Percentiles rank a stretch among this genome's conserved stretches.
These are phyloP conservation scores for Hymenochirus boettgeri DNA, from an alignment of 2,113 vertebrate genomes.

Conservation along the genomic window DNA sequence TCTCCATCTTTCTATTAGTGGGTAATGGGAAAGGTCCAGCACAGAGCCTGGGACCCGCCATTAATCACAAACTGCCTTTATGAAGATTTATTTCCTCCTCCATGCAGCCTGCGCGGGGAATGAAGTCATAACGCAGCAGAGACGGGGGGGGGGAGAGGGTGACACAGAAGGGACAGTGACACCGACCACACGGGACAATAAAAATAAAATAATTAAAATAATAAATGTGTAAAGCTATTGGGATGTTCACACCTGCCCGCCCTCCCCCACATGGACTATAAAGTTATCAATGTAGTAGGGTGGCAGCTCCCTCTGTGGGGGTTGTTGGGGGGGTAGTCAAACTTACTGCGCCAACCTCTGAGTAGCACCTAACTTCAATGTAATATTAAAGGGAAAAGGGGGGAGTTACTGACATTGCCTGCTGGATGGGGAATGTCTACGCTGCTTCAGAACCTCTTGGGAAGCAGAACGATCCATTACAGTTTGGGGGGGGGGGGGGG, in stretches of 20 bases:
- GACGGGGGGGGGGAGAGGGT: background rate
- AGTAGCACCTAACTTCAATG: background rate
- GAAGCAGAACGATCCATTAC: conserved; percentile 4
- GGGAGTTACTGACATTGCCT: background rate
- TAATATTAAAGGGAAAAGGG: background rate
- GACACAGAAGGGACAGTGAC: conserved; percentile 23
- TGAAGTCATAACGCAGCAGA: conserved; percentile 46
- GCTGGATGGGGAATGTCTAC: conserved; percentile 48
- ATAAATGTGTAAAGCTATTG: conserved; percentile 1
- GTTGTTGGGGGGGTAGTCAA: background rate
- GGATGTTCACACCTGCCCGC: background rate
- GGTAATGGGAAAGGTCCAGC: conserved; percentile 91
- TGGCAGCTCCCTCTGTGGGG: no score
- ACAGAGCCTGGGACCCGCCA: conserved; percentile 83
- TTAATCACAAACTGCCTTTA: conserved; percentile 90
- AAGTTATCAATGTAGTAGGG: no score
- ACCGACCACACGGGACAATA: conserved; percentile 15
- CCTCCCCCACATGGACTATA: conserved; percentile 52
- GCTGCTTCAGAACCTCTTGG: conserved; percentile 41
- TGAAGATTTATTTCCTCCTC: conserved; percentile 84
- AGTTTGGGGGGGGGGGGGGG: no score
- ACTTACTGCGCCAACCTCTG: background rate
- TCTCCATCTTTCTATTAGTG: conserved; percentile 96
- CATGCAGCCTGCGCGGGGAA: conserved; percentile 39
- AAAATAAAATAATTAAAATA: conserved; percentile 8